Conservation (phyloP, 2,797 vertebrate species). For the Cygnus olor region DNA sequence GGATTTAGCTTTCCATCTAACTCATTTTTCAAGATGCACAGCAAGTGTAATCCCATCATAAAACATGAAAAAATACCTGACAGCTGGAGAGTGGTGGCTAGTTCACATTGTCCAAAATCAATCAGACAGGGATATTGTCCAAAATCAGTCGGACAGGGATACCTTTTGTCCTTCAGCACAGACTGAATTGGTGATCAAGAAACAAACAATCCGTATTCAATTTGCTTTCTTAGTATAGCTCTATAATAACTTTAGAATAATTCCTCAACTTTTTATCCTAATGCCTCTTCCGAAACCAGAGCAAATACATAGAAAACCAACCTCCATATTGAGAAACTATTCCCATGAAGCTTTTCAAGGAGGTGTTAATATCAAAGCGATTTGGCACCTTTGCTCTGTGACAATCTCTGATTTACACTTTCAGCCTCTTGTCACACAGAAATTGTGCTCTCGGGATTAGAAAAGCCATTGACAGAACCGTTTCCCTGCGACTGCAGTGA, state of each 20-base stretch:
- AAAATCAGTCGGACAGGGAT: conserved; percentile 4
- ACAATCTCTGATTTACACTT: not conserved
- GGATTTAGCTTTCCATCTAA: not conserved
- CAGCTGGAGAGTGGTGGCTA: not conserved
- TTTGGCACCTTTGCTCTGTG: not conserved
- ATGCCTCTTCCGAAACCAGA: not conserved
- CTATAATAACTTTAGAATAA: not conserved
- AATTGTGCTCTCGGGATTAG: not conserved
- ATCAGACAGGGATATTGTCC: not conserved
- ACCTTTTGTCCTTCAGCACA: not conserved
- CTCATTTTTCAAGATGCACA: not conserved
- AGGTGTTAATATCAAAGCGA: not conserved
- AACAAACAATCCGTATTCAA: not conserved
- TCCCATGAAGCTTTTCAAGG: not conserved
- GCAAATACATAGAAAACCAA: not conserved
- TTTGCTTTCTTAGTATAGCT: not conserved
- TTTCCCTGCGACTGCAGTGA: not conserved
- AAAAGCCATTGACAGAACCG: not conserved
- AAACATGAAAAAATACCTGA: not conserved
- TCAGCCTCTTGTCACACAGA: not conserved
- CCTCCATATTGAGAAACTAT: not conserved
- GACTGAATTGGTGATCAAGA: not conserved
- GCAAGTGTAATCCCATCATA: not conserved
- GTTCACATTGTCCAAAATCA: not conserved
- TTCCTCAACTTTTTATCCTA: not conserved